A percentile compares a stretch with the other conserved stretches of the same genome.
phyloP scores from a whole-genome alignment of 2,113 vertebrate species.

The Mesitornis unicolor region DNA sequence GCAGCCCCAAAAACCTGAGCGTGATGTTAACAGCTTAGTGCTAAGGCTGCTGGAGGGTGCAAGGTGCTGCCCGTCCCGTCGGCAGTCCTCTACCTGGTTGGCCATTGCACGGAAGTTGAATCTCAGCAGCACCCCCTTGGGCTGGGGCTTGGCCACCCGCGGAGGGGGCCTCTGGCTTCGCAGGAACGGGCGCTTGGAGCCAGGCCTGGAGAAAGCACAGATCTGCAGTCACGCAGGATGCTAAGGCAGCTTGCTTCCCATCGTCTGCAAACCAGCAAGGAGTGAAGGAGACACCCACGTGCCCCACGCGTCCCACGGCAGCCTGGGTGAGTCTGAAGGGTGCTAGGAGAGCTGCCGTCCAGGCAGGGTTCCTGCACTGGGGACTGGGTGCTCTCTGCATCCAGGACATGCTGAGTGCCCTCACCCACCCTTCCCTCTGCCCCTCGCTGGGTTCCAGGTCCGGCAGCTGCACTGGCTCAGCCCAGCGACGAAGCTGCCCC shows the following conservation, averaged over 20 bases:
- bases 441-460: background rate
- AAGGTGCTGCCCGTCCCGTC: background rate
- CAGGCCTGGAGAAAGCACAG: background rate
- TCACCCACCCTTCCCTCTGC: background rate
- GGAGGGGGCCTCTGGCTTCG: background rate
- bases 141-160: background rate
- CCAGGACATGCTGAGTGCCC: background rate
- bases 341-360: background rate
- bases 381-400: background rate
- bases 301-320: fast-evolving
- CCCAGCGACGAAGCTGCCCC: background rate
- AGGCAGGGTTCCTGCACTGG: background rate
- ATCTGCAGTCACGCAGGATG: background rate
- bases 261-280: background rate
- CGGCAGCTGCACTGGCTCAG: background rate
- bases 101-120: constrained; percentile 74
- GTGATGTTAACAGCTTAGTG: background rate
- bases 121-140: constrained; percentile 69
- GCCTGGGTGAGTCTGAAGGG: background rate
- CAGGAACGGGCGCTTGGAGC: constrained; percentile 36
- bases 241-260: background rate
- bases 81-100: constrained; percentile 73
- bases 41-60: background rate
- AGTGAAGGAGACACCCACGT: background rate
- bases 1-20: background rate